These are phyloP conservation scores for Conus canariensis DNA, from an alignment of 2,888 invertebrate species.

Conservation along the genomic window DNA sequence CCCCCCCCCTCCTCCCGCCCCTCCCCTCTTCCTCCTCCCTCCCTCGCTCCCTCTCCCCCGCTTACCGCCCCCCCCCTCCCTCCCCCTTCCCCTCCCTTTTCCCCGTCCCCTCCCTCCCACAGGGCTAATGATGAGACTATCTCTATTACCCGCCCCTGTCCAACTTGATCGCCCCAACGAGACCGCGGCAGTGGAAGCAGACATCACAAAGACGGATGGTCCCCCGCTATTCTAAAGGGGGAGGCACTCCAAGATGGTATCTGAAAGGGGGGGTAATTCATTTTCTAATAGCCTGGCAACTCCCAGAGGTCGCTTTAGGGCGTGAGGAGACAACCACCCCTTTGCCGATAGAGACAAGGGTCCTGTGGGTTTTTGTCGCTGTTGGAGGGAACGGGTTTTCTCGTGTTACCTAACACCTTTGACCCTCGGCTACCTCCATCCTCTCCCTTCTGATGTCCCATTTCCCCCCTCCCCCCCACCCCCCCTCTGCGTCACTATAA, in stretches of 20 bases:
- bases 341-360: background rate
- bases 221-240: background rate
- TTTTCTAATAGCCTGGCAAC: conserved; percentile 14
- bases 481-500: no score
- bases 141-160: background rate
- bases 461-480: no score
- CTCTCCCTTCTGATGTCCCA: no score
- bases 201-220: background rate
- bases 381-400: background rate
- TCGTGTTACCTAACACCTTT: background rate
- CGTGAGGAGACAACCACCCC: conserved; percentile 6
- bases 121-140: background rate
- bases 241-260: background rate
- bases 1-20: no score
- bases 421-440: no score
- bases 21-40: background rate
- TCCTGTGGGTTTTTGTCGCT: background rate
- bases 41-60: background rate
- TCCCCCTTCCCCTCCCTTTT: background rate
- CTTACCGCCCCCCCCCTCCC: background rate
- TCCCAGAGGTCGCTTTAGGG: conserved; percentile 4
- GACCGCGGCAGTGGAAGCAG: background rate
- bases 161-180: background rate
- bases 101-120: background rate
- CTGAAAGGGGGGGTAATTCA: background rate